Evolutionary conservation across 2,797 vertebrate species (phyloP), one percentile per base, ranked within the genome.

Genomic region (Siniperca undulata): DNA sequence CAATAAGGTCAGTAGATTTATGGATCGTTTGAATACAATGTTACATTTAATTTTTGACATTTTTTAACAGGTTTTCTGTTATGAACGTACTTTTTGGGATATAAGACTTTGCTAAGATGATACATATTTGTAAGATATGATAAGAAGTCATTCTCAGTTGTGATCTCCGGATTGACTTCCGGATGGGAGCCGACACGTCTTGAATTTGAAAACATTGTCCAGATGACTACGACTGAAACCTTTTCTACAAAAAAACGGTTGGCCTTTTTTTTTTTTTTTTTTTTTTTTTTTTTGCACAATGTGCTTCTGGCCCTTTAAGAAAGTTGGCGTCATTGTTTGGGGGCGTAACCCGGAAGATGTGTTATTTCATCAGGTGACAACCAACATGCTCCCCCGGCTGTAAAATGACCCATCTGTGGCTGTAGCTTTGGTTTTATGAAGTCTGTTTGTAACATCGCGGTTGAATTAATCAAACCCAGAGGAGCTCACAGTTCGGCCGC

Each of bases 271-370:
- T 3, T 30, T 27, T 27, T 3, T 27, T 27, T 27, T 27, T 27
- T 27, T 27, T 27, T 27, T 27, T 27, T 30, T 16, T 42, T 22
- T 27, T 13, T 7, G 1, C 7, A 3, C 1, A 69, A 36, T 7
- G 4, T 27, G 62, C 8, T 42, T 27, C 48, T 91, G 79, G 44
- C 68, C 30, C 89, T 94, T 95, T 94, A 93, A 93, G 78, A 73
- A 61, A 55, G 0, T 0, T 3, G 1, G 5, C 77, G 90, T 88
- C 74, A 83, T 71, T 11, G 4, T 50, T 78, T 82, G 55, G 36
- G 58, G 93, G 89, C 70, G 91, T 91, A 78, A 93, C 92, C 93
- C 92, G 93, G 94, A 95, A 95, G n/a, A 5, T 6, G 11, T 4
- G 19, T 62, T 16, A 10, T 80, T 87, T 76, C 81, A 20, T 86